A percentile compares a stretch with the other conserved stretches of the same genome.
phyloP scores from a whole-genome alignment of 2,888 invertebrate species.

The Erebia epiphron region DNA sequence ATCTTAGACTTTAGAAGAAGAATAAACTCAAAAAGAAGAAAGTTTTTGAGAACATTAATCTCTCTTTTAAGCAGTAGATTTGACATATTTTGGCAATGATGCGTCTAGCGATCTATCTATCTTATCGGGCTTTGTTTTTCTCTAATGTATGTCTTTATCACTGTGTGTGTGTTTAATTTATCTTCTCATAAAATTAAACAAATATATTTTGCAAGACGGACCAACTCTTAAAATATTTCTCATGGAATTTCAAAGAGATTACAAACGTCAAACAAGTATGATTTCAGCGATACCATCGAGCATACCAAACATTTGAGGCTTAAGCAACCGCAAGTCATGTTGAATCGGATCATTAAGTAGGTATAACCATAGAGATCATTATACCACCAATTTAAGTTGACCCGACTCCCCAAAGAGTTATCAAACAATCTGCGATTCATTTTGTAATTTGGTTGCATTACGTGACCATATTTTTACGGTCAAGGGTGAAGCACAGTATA shows the following conservation, averaged over 20 bases:
- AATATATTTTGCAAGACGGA: background rate
- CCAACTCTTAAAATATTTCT: conserved; percentile 3
- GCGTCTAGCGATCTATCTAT: too few relatives aligned
- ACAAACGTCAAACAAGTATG: conserved; percentile 7
- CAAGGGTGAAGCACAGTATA: conserved; percentile 60
- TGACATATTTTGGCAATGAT: too few relatives aligned
- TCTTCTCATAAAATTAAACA: background rate
- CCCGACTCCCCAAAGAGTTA: conserved; percentile 8
- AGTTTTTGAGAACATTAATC: too few relatives aligned
- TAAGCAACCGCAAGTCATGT: conserved; percentile 40
- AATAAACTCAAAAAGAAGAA: too few relatives aligned
- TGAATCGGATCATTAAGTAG: conserved; percentile 42
- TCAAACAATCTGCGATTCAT: conserved; percentile 18
- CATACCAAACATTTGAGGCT: conserved; percentile 33
- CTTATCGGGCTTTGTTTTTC: too few relatives aligned
- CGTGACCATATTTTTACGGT: conserved; percentile 54
- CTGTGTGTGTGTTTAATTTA: background rate
- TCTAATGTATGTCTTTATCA: too few relatives aligned
- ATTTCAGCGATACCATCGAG: conserved; percentile 15
- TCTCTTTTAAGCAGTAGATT: too few relatives aligned
- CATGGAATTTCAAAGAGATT: conserved; percentile 4
- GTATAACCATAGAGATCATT: conserved; percentile 25
- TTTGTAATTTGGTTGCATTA: conserved; percentile 14
- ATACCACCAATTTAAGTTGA: conserved; percentile 35
- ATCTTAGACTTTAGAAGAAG: too few relatives aligned